These are phyloP conservation scores for Strix uralensis DNA, from an alignment of 2,113 vertebrate genomes.

Conservation along the genomic window DNA sequence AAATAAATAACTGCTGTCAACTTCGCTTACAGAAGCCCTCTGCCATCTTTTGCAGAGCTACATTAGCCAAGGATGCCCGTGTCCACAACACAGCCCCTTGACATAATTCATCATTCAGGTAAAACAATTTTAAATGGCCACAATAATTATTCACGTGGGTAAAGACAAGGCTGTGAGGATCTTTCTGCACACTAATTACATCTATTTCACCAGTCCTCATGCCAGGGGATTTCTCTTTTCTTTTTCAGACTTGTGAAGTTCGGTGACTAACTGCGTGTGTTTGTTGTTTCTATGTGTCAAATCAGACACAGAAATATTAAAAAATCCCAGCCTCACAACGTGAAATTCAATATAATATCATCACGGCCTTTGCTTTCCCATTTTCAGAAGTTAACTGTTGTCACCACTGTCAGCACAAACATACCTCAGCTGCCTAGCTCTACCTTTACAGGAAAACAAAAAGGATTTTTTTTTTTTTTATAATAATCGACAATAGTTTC, in stretches of 20 bases:
- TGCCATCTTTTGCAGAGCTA: conserved; percentile 71
- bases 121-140: conserved; percentile 12
- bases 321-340: not conserved
- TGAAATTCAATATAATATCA: conserved; percentile 28
- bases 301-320: not conserved
- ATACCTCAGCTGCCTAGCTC: conserved; percentile 30
- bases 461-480: not conserved
- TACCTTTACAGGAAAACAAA: conserved; percentile 57
- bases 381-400: conserved; percentile 36
- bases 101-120: conserved; percentile 31
- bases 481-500: conserved; percentile 41
- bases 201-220: not conserved
- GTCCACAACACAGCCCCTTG: not conserved
- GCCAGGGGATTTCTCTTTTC: conserved; percentile 26
- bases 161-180: not conserved
- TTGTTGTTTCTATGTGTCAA: not conserved
- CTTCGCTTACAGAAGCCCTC: conserved; percentile 76
- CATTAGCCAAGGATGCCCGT: conserved; percentile 41
- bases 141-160: not conserved
- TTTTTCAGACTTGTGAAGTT: conserved; percentile 24
- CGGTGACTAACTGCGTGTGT: not conserved
- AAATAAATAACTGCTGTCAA: conserved; percentile 82
- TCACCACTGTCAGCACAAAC: conserved; percentile 3
- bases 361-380: not conserved
- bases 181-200: conserved; percentile 5